Conservation (phyloP, 2,888 invertebrate species). For the Doris montereyensis region DNA sequence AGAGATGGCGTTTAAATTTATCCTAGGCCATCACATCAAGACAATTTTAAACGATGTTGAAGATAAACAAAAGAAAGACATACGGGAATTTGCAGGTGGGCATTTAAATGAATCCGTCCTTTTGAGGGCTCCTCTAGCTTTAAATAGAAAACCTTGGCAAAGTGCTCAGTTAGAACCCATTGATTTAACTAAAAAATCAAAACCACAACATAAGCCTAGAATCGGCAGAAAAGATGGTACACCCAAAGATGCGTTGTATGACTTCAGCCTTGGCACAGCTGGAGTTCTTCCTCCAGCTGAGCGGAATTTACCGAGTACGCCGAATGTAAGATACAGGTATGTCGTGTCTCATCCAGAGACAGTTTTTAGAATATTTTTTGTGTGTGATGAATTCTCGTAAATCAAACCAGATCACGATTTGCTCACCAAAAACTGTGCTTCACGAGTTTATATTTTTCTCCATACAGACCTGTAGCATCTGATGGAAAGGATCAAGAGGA, state of each 20-base stretch:
- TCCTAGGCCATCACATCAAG: slow-evolving; percentile 58
- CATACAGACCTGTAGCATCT: no score
- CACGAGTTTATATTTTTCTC: no score
- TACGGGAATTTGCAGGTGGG: slow-evolving; percentile 64
- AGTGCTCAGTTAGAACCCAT: slow-evolving; percentile 42
- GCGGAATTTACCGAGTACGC: background rate
- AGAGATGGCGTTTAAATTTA: slow-evolving; percentile 60
- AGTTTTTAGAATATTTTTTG: no score
- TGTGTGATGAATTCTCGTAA: no score
- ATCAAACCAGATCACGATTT: no score
- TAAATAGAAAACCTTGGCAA: slow-evolving; percentile 54
- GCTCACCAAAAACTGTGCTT: no score
- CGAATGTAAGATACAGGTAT: slow-evolving; percentile 33
- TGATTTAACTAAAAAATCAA: background rate
- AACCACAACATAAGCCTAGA: slow-evolving; percentile 8
- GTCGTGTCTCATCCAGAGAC: no score
- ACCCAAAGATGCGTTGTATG: slow-evolving; percentile 61
- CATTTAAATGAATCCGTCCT: slow-evolving; percentile 68
- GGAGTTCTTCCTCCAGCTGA: slow-evolving; percentile 54
- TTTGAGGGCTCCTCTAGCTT: slow-evolving; percentile 46
- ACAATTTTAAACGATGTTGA: slow-evolving; percentile 63
- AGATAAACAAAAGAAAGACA: slow-evolving; percentile 64
- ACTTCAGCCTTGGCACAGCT: slow-evolving; percentile 66
- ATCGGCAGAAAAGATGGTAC: slow-evolving; percentile 9
- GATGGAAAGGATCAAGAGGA: no score